phyloP scores from a whole-genome alignment of 2,797 vertebrate genomes.

The Cuculus canorus region DNA sequence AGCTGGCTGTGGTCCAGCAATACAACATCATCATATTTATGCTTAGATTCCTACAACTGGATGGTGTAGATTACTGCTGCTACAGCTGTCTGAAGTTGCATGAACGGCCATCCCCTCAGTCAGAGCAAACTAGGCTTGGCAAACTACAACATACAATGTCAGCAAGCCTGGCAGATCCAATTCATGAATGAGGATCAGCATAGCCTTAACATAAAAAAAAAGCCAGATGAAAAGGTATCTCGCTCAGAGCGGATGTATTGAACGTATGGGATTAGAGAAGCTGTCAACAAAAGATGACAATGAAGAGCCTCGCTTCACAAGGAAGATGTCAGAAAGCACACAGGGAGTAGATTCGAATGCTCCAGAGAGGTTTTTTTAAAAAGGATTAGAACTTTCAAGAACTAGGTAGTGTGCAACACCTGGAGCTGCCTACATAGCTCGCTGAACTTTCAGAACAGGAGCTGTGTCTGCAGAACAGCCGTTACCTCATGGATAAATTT shows the following conservation, averaged over 20 bases:
- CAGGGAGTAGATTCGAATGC: not conserved
- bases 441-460: not conserved
- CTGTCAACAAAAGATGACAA: slow-evolving; percentile 39
- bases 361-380: not conserved
- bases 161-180: slow-evolving; percentile 19
- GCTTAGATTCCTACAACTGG: not conserved
- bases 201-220: slow-evolving; percentile 35
- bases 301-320: not conserved
- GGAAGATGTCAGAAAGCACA: slow-evolving; percentile 11
- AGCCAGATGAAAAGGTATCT: slow-evolving; percentile 27
- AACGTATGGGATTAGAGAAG: slow-evolving; percentile 24
- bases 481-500: not conserved
- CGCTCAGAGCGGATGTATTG: not conserved
- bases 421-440: not conserved
- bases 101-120: not conserved
- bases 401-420: not conserved
- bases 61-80: not conserved
- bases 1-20: slow-evolving; percentile 17
- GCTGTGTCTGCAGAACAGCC: not conserved
- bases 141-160: not conserved
- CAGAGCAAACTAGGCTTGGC: slow-evolving; percentile 8
- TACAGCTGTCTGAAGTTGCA: slow-evolving; percentile 5
- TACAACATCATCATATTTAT: not conserved
- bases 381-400: not conserved
- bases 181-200: not conserved